Base-by-base conservation (phyloP, 2,797 vertebrate species). In the Trachops cirrhosus region DNA sequence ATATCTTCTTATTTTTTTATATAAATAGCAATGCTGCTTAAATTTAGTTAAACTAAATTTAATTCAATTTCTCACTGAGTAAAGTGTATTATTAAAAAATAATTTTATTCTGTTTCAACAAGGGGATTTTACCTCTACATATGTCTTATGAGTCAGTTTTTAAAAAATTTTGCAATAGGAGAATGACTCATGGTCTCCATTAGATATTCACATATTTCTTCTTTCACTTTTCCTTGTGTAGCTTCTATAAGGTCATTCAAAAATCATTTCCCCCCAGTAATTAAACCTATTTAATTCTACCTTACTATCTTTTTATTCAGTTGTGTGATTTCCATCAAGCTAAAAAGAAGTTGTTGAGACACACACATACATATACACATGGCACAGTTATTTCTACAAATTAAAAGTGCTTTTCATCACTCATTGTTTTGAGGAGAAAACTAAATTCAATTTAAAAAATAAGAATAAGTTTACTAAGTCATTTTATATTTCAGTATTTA, bases 401-500 rank as follows among this genome's bases (percentile, higher is more conserved):
- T 77, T 88, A 64, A 95, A 93, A 67, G 11, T 64, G 26, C 1
- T 74, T 89, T 96, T 86, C 68, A 22, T 5, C 4, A 88, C 34
- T 44, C 73, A 79, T 77, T 88, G 41, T 84, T 86, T 79, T 50
- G 32, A 78, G 41, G 57, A 52, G 21, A 2, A 74, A 92, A 62
- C 32, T 78, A 67, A 93, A 41, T 75, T 90, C 6, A 54, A 44
- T 78, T 97, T 91, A 16, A 22, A 93, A 91, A 82, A 9, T 46
- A 70, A 57, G 24, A 86, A 50, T 12, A 74, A 84, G 77, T 37
- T 52, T 46, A 67, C 16, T 16, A 78, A 92, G 50, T 10, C 57
- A 44, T 93, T 91, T 87, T 95, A 32, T 83, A 15, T 74, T 79
- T 92, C 19, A 86, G 5, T 41, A 80, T 74, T 74, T 21, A 73